Evolutionary conservation across 2,797 vertebrate genomes (phyloP), one percentile per base, ranked within the genome.

Genomic region (Sebastes trivittatus): DNA sequence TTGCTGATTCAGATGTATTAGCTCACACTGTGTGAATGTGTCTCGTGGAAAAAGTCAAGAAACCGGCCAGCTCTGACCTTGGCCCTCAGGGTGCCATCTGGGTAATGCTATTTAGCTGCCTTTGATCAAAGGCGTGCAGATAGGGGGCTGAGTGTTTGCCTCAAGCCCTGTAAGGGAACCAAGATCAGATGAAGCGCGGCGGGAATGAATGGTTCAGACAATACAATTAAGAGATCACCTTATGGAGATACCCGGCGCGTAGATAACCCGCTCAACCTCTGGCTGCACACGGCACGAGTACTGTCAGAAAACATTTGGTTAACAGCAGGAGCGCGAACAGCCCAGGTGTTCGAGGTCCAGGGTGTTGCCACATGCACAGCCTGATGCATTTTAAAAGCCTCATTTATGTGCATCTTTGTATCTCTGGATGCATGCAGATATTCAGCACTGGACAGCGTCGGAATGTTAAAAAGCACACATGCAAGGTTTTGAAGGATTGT

Each of bases 101-200:
- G 83, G 32, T 91, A 90, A 91, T 84, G 77, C 74, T 82, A 70
- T 92, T 91, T 88, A 82, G 80, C 82, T 73, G 69, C 83, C 84
- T 84, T 76, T 90, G 85, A 92, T 90, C 87, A 80, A 87, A 90
- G 77, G 46, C 5, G 1, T 32, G 36, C 63, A 60, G 77, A 81
- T 67, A 63, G 56, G 27, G 62, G 34, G 66, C 71, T 61, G 72
- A 89, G 59, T 66, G 77, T 81, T 81, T 52, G 66, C 84, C 75
- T 75, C 16, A 30, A 83, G 85, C 75, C 23, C 54, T 30, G 23
- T 27, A 16, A 81, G 49, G 68, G 61, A 87, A 68, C 61, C 66
- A 46, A 29, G 65, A 49, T 72, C 29, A 63, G 74, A 80, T 56
- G 66, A 81, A 74, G 56, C 2, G 11, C 20, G 2, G 25, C 46